Base-by-base conservation (phyloP, 2,888 invertebrate species). In the Rhorus exstirpatorius region DNA sequence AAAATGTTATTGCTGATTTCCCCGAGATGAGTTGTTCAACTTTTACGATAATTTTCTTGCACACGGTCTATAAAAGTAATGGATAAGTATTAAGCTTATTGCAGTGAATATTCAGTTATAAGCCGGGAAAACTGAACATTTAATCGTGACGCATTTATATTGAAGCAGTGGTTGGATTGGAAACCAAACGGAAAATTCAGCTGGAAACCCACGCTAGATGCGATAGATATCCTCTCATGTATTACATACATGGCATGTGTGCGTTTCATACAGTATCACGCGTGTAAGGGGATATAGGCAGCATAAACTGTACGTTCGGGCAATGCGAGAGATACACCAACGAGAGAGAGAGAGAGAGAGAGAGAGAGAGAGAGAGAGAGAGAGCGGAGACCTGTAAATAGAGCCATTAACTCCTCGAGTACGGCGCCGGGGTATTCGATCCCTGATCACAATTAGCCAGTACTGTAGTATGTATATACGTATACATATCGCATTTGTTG, bases 361-460 rank as follows among this genome's bases (percentile, higher is more conserved):
- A 19, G 21, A 49, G 31, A 71, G 26, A 19, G 19, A 58, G 19
- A 26, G 44, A 31, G 41, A 21, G 38, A 51, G 17, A n/a, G 55
- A 38, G 67, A 53, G 10, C 19, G 17, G 38, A 60, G 31, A 58
- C 38, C 68, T 79, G 70, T 68, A 75, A 78, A 79, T 82, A 75
- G 74, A 78, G 81, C 55, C 74, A 75, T 82, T 82, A 70, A 75
- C 63, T 70, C 31, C 55, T 63, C 70, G 38, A 77, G 51, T 60
- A 55, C 31, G 21, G 63, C 58, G n/a, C 55, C 51, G 24, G 17
- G 70, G 26, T 46, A 79, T 78, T 70, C 68, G 72, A 78, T 51
- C 68, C 61, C 31, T 51, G 49, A 78, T 65, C 51, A 70, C 68
- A 75, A 78, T 82, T 75, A 75, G 55, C 26, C 44, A 21, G 49